Evolutionary conservation across 2,113 vertebrate species (phyloP).

Genomic region (Papio anubis): DNA sequence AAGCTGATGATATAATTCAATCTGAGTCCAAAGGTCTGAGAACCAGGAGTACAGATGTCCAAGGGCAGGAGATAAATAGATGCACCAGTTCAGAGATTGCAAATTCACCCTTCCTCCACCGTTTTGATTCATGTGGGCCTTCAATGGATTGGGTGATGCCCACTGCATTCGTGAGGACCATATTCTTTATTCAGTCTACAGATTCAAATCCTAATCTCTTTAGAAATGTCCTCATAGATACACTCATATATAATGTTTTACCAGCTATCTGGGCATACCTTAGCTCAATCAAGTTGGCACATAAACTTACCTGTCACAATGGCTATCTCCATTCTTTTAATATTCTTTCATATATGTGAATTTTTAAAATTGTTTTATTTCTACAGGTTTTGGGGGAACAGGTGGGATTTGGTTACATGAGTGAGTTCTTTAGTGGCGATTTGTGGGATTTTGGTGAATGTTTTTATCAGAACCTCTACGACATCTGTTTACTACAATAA

Average conservation of each 20-base stretch:
- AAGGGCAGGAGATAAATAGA: not conserved
- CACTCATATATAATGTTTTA: not conserved
- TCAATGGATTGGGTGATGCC: not conserved
- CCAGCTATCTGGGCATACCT: not conserved
- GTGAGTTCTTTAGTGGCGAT: no score
- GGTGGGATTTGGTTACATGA: no score
- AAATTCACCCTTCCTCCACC: not conserved
- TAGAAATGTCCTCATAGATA: not conserved
- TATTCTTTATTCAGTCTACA: not conserved
- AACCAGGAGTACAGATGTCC: not conserved
- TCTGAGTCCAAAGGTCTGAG: not conserved
- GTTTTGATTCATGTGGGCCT: not conserved
- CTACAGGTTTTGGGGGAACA: no score
- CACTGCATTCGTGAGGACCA: not conserved
- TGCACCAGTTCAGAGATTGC: not conserved
- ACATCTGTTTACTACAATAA: not conserved
- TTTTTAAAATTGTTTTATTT: fast-evolving
- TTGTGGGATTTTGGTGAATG: no score
- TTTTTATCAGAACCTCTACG: not conserved
- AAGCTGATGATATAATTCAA: not conserved
- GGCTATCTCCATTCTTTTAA: not conserved
- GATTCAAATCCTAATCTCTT: not conserved
- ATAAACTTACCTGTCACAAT: not conserved
- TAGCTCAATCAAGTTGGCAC: not conserved
- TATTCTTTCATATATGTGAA: not conserved